Conservation (phyloP, 2,113 vertebrate genomes). For the Thomomys bottae region DNA sequence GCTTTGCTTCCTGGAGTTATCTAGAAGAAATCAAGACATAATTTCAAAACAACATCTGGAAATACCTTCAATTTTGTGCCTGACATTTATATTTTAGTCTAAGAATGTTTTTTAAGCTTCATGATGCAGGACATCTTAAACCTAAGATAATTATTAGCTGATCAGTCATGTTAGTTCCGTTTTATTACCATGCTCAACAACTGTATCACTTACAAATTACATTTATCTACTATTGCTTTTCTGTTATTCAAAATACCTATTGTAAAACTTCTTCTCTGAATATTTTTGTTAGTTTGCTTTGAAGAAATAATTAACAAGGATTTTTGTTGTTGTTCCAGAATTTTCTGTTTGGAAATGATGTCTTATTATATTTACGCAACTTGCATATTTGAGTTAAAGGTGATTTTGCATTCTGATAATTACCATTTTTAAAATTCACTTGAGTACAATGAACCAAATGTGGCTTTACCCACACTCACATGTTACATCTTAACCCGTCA, state of each 20-base stretch:
- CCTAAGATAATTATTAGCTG: background rate
- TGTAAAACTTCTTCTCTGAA: background rate
- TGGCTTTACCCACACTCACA: background rate
- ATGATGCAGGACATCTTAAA: background rate
- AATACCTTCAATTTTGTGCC: background rate
- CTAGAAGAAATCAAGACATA: slow-evolving; percentile 84
- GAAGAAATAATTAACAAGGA: background rate
- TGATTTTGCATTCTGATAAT: background rate
- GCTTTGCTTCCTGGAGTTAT: slow-evolving; percentile 97
- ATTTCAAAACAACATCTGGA: background rate
- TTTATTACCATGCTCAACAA: background rate
- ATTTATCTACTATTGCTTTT: background rate
- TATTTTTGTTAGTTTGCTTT: slow-evolving; percentile 27
- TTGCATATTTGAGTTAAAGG: slow-evolving; percentile 45
- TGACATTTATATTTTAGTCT: background rate
- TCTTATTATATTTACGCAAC: background rate
- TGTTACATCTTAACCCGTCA: background rate
- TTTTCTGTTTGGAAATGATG: background rate
- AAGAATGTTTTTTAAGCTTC: background rate
- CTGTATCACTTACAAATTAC: slow-evolving; percentile 22
- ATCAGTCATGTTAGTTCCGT: background rate
- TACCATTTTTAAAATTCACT: slow-evolving; percentile 14
- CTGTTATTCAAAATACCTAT: background rate
- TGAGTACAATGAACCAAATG: background rate
- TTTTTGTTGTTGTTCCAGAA: background rate